These are phyloP conservation scores for Sebastes variabilis DNA, from an alignment of 2,797 vertebrate species.

Conservation along the genomic window DNA sequence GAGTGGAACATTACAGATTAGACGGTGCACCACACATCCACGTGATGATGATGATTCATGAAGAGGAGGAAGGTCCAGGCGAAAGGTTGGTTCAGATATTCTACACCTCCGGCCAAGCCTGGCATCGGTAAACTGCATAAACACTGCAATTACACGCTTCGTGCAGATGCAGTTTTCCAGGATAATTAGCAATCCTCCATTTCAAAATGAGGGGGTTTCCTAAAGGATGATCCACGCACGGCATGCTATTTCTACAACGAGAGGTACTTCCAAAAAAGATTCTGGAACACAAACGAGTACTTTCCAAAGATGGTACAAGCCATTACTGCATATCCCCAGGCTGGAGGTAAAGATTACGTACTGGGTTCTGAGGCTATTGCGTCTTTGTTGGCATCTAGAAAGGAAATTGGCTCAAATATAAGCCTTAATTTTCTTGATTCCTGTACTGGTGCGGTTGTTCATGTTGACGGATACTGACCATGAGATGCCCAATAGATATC, in stretches of 20 bases:
- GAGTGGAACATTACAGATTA: neutral
- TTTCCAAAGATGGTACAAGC: conserved; percentile 30
- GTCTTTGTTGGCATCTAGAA: neutral
- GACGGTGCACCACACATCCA: neutral
- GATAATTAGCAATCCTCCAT: conserved; percentile 30
- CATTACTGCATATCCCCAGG: neutral
- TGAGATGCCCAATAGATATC: neutral
- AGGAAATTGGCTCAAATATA: neutral
- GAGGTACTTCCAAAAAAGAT: neutral
- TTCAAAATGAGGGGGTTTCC: conserved; percentile 40
- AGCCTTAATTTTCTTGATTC: neutral
- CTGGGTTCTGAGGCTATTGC: neutral
- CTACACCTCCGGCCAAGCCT: conserved; percentile 33
- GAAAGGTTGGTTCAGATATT: conserved; percentile 27
- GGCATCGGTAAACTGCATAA: conserved; percentile 15
- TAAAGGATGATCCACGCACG: conserved; percentile 14
- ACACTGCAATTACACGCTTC: conserved; percentile 47
- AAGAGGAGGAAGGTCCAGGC: conserved; percentile 1
- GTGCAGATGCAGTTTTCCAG: conserved; percentile 31
- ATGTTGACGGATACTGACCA: neutral
- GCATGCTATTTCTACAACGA: conserved; percentile 1
- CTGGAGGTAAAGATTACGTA: neutral
- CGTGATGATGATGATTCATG: conserved; percentile 38
- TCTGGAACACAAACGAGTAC: conserved; percentile 11
- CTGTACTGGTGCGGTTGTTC: neutral